Base-by-base conservation (phyloP, 1,140 invertebrate genomes). In the Drosophila ficusphila region DNA sequence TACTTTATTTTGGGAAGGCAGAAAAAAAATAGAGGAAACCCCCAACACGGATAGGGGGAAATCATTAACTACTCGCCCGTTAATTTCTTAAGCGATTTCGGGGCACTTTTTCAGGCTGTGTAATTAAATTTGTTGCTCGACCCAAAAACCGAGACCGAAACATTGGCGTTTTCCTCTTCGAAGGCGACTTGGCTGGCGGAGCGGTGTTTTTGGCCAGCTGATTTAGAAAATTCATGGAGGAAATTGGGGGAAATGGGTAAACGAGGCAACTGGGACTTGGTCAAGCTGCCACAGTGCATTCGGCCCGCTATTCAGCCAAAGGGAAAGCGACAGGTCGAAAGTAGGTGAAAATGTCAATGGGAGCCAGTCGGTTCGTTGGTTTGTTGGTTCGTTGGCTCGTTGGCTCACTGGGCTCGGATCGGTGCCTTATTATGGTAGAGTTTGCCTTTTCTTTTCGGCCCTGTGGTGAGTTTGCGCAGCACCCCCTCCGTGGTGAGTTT, bases 11-110 rank as follows among this genome's bases (percentile, higher is more conserved):
- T 11, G 11, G 7, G 4, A 2, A 11, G 7, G 18, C 18, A 8
- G 5, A 23, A 23, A 9, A 19, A 41, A 21, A 41, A n/a, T 19
- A 14, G 41, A 12, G 19, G 8, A 44, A 44, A 25, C 3, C 1
- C 3, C 1, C 9, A 16, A 27, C 11, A 48, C 33, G 51, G 51
- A 60, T 64, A 53, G 53, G 27, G 12, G 6, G 14, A 29, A 41
- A 56, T 82, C 79, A 83, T 82, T 82, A 83, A 83, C 74, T 72
- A 70, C 38, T 48, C 5, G 68, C 52, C 83, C 74, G 79, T 82
- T 82, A 74, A 82, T 82, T 82, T 82, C 79, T 52, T 36, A 68
- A 33, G 48, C 64, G 38, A 53, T 68, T 68, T 67, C 23, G 12
- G 56, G 38, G 16, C 38, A 41, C 51, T 52, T 33, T 38, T 5